Evolutionary conservation across 2,797 vertebrate species (phyloP), one percentile per base, ranked within the genome.

Genomic region (Nothura maculosa): DNA sequence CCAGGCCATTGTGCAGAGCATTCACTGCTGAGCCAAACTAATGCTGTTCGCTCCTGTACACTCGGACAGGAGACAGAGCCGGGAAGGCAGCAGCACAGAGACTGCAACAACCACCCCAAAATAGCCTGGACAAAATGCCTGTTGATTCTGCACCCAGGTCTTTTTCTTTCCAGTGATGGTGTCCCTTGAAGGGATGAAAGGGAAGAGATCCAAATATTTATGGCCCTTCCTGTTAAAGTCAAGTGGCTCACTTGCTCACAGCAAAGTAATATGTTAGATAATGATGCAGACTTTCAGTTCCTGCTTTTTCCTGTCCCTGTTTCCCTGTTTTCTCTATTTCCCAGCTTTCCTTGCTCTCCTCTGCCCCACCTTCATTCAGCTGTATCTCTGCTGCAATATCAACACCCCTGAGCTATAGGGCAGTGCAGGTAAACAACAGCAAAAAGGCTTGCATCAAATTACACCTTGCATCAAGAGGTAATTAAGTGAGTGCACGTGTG

Each of bases 11-110:
- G 89, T 93, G 93, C 79, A 32, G 67, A 88, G 74, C 64, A 91
- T 58, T 77, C 67, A 36, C 68, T 43, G 74, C 91, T 87, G 93
- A 92, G 70, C 82, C 52, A 66, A 63, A 42, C 85, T 93, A 96
- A 95, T 93, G 87, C 85, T 92, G 82, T 79, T 94, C 89, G 80
- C 89, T 94, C 85, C 92, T 74, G 77, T n/a, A 47, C 58, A 15
- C 68, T 57, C 50, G 73, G 90, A 93, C 87, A 63, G 45, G 47
- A 94, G 81, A 81, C 0, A 2, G 72, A 93, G 73, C 55, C 81
- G 92, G 55, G 87, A 47, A 91, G 47, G 18, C 63, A 93, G 36
- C 36, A 83, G 40, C 30, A 57, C 52, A 89, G 77, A 87, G 81
- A 93, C 43, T 67, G 52, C 70, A 92, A 52, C 47, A 87, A 32